A percentile compares a stretch with the other conserved stretches of the same genome.
These are phyloP conservation scores for Phocides pigmalion DNA, from an alignment of 1,140 invertebrate genomes.

Conservation along the genomic window DNA sequence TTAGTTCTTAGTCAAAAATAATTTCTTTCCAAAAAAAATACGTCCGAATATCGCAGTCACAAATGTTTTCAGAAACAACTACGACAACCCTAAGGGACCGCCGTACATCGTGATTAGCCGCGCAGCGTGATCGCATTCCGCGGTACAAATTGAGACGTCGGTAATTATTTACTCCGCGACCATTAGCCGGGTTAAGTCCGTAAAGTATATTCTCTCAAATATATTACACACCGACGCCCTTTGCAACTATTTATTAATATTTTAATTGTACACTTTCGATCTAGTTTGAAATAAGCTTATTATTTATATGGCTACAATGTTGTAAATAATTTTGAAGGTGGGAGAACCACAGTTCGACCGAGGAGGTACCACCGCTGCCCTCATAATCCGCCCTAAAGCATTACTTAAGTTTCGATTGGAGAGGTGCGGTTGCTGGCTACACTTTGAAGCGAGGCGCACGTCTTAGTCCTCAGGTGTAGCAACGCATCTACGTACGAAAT, in stretches of 20 bases:
- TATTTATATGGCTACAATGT: too few species aligned
- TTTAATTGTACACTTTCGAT: not conserved
- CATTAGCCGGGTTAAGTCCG: slow-evolving; percentile 49
- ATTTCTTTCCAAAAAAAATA: too few species aligned
- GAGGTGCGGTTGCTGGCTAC: too few species aligned
- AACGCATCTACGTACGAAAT: too few species aligned
- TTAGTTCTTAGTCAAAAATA: too few species aligned
- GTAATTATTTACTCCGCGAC: slow-evolving; percentile 57
- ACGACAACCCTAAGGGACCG: slow-evolving; percentile 1
- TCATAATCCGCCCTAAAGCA: too few species aligned
- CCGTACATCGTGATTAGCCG: slow-evolving; percentile 55
- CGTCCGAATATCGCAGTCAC: not conserved
- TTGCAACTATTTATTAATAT: slow-evolving; percentile 32
- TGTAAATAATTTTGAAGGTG: too few species aligned
- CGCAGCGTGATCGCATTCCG: slow-evolving; percentile 53
- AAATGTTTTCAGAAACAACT: not conserved
- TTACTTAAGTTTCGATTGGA: too few species aligned
- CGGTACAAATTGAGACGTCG: slow-evolving; percentile 58
- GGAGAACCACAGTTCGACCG: too few species aligned
- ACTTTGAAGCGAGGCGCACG: too few species aligned
- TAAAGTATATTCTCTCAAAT: slow-evolving; percentile 14
- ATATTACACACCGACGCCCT: slow-evolving; percentile 20
- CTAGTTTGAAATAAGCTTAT: not conserved
- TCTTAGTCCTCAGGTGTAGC: too few species aligned
- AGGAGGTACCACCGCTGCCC: too few species aligned